Evolutionary conservation across 2,797 vertebrate genomes (phyloP), one percentile per base, ranked within the genome.

Genomic region (Crocidura indochinensis): DNA sequence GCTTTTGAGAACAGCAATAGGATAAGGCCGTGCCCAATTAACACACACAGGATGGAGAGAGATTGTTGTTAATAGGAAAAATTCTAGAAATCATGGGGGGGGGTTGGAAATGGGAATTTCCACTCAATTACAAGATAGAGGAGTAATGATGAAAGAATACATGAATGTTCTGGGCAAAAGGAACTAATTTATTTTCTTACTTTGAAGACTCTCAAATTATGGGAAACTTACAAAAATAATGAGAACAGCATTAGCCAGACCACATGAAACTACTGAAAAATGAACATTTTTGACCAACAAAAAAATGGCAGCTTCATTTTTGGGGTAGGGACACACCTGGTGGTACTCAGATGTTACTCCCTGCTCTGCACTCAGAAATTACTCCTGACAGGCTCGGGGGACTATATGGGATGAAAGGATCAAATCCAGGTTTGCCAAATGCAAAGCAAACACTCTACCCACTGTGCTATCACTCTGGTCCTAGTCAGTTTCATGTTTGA

Each of bases 1-100:
- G 91, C 84, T 96, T 93, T 93, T 5, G 9, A 92, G 89, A 91
- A 94, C 93, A 96, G 27, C 91, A 93, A 82, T 73, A 95, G 87
- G 68, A 87, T 64, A 92, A 94, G 76, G 84, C 77, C 87, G 80
- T 95, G 85, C 68, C 87, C 93, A 96, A 96, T 96, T 96, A 96
- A 95, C 92, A 88, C 76, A 75, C 87, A 91, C 94, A 94, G 92
- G 89, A 90, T 91, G 29, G 84, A 69, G 83, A 92, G 71, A 94
- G 92, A 84, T 79, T 84, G 74, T 91, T 68, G 88, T 87, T 96
- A 95, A 91, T 82, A 94, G 87, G 93, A 95, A 95, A 93, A 95
- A 85, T 89, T 86, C 88, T 20, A 86, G 67, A 90, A 81, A 73
- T 53, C 12, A 8, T 86, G 27, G 81, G 65, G 84, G 51, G 88